Evolutionary conservation across 1,140 invertebrate species (phyloP).

Genomic region (Scaptomyza pallida): DNA sequence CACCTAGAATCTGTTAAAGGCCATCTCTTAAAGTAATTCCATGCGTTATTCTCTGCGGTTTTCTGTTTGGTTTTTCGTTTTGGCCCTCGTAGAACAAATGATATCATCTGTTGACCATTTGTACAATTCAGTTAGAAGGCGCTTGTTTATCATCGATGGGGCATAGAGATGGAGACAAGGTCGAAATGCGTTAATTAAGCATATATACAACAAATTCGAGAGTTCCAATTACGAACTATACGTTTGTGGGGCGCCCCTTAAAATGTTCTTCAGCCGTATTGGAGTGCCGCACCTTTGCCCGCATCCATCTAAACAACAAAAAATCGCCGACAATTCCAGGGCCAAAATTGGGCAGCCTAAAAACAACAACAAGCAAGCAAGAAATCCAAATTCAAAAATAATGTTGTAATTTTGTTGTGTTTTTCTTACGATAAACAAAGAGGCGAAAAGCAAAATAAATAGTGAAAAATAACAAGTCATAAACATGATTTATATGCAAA

Average conservation of each 20-base stretch:
- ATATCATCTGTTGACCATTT: constrained; percentile 29
- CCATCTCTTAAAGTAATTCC: too few species aligned
- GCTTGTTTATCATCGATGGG: constrained; percentile 12
- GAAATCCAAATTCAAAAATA: constrained; percentile 42
- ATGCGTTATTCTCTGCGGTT: too few species aligned
- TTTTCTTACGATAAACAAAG: constrained; percentile 65
- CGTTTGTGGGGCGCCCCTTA: constrained; percentile 12
- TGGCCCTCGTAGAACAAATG: constrained; percentile 7
- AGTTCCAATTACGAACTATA: constrained; percentile 21
- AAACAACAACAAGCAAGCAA: too few species aligned
- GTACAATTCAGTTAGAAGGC: not conserved
- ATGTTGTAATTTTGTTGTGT: constrained; percentile 76
- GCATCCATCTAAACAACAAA: not conserved
- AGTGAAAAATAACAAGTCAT: constrained; percentile 81
- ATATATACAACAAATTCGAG: constrained; percentile 14
- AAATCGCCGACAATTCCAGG: constrained; percentile 21
- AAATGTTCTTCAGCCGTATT: constrained; percentile 16
- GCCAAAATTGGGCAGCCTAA: constrained; percentile 18
- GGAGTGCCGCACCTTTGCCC: not conserved
- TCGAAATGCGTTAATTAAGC: constrained; percentile 38
- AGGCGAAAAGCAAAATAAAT: constrained; percentile 68
- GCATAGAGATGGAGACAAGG: constrained; percentile 20
- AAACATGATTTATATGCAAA: constrained; percentile 82
- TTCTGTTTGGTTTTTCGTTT: not conserved
- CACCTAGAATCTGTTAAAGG: not conserved